Conservation (phyloP, 2,797 vertebrate species). For the Acanthurus lineatus region DNA sequence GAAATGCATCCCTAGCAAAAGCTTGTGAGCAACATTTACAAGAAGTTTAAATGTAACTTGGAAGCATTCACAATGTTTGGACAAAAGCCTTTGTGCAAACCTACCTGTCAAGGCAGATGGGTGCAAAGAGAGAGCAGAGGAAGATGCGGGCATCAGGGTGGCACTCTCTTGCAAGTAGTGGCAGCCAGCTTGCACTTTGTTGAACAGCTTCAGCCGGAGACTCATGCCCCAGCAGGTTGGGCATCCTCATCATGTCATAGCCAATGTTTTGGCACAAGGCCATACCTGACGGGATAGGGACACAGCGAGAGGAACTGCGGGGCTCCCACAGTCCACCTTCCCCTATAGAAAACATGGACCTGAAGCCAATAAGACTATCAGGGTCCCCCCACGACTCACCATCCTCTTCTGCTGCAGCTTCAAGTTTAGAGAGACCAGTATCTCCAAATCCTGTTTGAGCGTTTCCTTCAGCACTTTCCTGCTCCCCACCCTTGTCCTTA, state of each 20-base stretch:
- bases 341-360: constrained; percentile 48
- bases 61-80: background rate
- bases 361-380: constrained; percentile 36
- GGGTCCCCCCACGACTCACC: constrained; percentile 44
- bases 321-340: constrained; percentile 81
- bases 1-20: background rate
- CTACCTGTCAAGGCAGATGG: constrained; percentile 92
- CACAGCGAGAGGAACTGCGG: constrained; percentile 84
- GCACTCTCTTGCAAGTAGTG: constrained; percentile 89
- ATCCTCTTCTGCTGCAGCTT: constrained; percentile 25
- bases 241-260: constrained; percentile 89
- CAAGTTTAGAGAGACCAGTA: constrained; percentile 20
- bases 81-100: background rate
- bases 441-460: constrained; percentile 48
- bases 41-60: background rate
- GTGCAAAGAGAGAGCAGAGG: constrained; percentile 91
- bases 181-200: constrained; percentile 90
- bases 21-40: too few species aligned
- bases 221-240: constrained; percentile 90
- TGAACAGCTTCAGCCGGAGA: constrained; percentile 88
- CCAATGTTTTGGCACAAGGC: constrained; percentile 89
- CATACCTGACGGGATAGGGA: constrained; percentile 85
- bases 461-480: constrained; percentile 31
- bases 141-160: constrained; percentile 89
- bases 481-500: constrained; percentile 43